These are phyloP conservation scores for Melieria omissa DNA, from an alignment of 2,888 invertebrate genomes.

Conservation along the genomic window DNA sequence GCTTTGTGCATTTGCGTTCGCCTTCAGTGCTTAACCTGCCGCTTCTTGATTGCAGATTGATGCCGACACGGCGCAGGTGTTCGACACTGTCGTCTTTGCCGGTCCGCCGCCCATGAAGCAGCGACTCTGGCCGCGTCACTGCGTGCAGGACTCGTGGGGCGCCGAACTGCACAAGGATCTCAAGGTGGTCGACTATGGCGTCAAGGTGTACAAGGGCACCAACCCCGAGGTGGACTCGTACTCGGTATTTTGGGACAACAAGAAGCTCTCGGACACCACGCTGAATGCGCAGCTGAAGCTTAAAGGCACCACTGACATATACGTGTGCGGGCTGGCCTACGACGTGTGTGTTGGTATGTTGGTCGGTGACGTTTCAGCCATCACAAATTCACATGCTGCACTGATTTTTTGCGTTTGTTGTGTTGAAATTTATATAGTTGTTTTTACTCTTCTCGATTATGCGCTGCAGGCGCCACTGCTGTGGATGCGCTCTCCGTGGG, in stretches of 20 bases:
- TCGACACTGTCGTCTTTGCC: slow-evolving; percentile 93
- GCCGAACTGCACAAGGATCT: slow-evolving; percentile 91
- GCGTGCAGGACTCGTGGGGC: slow-evolving; percentile 96
- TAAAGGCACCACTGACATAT: slow-evolving; percentile 89
- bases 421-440: background rate
- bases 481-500: slow-evolving; percentile 90
- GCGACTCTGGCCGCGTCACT: slow-evolving; percentile 95
- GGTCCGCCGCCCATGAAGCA: slow-evolving; percentile 88
- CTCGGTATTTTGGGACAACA: slow-evolving; percentile 98
- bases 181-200: slow-evolving; percentile 79
- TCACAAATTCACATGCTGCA: background rate
- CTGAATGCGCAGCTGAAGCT: slow-evolving; percentile 82
- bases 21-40: slow-evolving; percentile 5
- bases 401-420: too few relatives aligned
- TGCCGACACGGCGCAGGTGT: slow-evolving; percentile 81
- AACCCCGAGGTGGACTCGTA: slow-evolving; percentile 97
- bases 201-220: slow-evolving; percentile 90
- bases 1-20: background rate
- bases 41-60: slow-evolving; percentile 69
- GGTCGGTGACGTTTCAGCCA: background rate
- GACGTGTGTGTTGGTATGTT: slow-evolving; percentile 90
- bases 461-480: slow-evolving; percentile 79
- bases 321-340: slow-evolving; percentile 93
- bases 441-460: background rate
- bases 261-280: slow-evolving; percentile 87